phyloP scores from a whole-genome alignment of 2,888 invertebrate species.

The Eupithecia tripunctaria region DNA sequence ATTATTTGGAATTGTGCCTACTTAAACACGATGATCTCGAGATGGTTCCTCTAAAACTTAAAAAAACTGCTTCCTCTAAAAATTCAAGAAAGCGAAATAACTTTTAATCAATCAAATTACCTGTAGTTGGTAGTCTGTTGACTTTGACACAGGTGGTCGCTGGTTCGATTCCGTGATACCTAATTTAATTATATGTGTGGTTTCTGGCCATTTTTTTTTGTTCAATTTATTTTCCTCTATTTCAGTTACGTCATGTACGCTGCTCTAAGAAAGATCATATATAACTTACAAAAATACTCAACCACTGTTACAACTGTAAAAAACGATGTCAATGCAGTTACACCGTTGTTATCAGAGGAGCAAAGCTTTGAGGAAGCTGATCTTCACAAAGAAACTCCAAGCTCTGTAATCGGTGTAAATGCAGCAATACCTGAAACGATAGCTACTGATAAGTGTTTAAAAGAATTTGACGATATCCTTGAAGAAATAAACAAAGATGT shows the following conservation, averaged over 20 bases:
- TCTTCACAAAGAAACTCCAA: neutral
- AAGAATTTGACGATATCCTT: conserved; percentile 37
- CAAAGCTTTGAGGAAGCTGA: neutral
- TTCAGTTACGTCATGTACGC: neutral
- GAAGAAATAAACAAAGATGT: conserved; percentile 19
- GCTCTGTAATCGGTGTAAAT: neutral
- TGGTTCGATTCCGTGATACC: too few species aligned
- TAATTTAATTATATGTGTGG: too few species aligned
- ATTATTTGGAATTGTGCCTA: too few species aligned
- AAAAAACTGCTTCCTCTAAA: too few species aligned
- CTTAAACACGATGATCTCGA: too few species aligned
- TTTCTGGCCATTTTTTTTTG: too few species aligned
- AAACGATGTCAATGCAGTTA: neutral
- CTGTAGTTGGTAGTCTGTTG: too few species aligned
- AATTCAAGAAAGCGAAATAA: too few species aligned
- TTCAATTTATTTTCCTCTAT: neutral
- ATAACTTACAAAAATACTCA: neutral
- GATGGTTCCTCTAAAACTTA: too few species aligned
- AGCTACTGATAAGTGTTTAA: conserved; percentile 15
- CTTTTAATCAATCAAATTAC: too few species aligned
- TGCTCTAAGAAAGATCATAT: neutral
- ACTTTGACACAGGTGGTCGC: too few species aligned
- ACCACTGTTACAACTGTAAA: neutral
- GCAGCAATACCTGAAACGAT: neutral
- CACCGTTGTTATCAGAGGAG: neutral